Conservation (phyloP, 2,888 invertebrate species). For the Epistrophe eligans region DNA sequence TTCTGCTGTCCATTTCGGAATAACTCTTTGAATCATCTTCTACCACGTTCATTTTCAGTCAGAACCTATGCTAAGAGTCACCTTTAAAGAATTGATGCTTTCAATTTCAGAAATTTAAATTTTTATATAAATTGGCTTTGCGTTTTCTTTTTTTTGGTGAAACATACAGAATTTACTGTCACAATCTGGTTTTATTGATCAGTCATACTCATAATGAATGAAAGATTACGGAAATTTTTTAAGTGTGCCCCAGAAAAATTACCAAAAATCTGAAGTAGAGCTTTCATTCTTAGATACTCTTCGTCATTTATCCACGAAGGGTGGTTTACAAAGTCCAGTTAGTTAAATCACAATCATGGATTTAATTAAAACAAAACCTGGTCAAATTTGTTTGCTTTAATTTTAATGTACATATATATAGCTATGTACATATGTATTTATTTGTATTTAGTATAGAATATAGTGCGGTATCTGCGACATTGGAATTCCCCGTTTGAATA, state of each 20-base stretch:
- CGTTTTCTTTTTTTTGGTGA: background rate
- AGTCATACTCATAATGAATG: background rate
- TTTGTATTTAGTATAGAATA: too few species aligned
- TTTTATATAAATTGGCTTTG: too few species aligned
- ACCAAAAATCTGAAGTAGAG: conserved; percentile 41
- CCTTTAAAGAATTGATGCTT: too few species aligned
- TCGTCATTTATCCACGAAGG: conserved; percentile 20
- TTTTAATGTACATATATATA: background rate
- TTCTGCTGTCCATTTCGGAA: too few species aligned
- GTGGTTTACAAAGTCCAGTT: background rate
- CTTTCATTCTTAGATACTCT: conserved; percentile 36
- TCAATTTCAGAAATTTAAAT: too few species aligned
- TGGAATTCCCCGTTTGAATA: conserved; percentile 7
- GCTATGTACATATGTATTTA: too few species aligned
- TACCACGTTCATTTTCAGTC: too few species aligned
- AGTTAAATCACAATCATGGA: background rate
- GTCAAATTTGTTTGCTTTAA: background rate
- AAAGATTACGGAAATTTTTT: conserved; percentile 1
- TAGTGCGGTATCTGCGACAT: background rate
- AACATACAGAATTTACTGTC: background rate
- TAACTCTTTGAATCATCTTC: too few species aligned
- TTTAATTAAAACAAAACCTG: conserved; percentile 20
- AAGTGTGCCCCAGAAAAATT: background rate
- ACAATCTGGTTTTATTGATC: conserved; percentile 4
- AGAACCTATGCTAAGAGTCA: too few species aligned